Conservation (phyloP, 2,888 invertebrate genomes). For the Rhimphoctona megacephalus region DNA sequence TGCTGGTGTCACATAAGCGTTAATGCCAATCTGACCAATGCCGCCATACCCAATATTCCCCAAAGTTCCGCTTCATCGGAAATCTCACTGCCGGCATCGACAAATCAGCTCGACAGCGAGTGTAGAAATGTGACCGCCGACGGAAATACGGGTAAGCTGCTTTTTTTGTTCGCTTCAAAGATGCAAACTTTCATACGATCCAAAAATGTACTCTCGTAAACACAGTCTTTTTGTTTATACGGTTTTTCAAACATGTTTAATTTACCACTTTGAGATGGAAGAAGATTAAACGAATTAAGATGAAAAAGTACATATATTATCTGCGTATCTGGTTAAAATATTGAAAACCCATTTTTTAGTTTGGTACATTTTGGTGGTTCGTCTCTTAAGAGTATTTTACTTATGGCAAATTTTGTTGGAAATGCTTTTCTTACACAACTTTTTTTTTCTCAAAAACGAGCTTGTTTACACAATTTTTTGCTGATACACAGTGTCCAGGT, state of each 20-base stretch:
- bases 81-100: constrained; percentile 81
- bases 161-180: not conserved
- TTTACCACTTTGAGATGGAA: too few relatives aligned
- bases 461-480: not conserved
- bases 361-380: not conserved
- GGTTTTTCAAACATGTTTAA: not conserved
- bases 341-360: not conserved
- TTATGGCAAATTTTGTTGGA: not conserved
- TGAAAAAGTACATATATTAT: too few relatives aligned
- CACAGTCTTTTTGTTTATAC: not conserved
- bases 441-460: not conserved
- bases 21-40: constrained; percentile 82
- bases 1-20: constrained; percentile 77
- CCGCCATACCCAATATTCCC: constrained; percentile 83
- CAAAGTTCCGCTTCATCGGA: constrained; percentile 79
- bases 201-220: not conserved
- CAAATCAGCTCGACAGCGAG: constrained; percentile 75
- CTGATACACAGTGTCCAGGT: not conserved
- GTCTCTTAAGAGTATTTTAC: not conserved
- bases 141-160: constrained; percentile 76
- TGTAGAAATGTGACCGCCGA: constrained; percentile 82
- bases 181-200: not conserved
- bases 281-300: not conserved
- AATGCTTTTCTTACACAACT: not conserved
- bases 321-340: too few relatives aligned